Conservation (phyloP, 2,888 invertebrate genomes). For the Pachycephus smyrnensis region DNA sequence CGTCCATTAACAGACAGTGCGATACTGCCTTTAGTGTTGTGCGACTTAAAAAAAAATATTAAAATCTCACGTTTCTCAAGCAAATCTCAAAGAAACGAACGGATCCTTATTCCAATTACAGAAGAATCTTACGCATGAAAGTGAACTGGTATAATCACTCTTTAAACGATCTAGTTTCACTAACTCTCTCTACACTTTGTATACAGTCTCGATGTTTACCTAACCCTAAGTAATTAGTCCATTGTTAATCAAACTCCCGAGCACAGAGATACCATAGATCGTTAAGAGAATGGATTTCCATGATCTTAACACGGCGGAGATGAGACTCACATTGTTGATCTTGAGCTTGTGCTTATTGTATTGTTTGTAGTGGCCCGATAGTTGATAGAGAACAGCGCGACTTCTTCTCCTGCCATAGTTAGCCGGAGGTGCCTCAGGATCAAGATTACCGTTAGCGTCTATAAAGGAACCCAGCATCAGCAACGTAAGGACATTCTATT, state of each 20-base stretch:
- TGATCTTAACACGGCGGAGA: neutral
- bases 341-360: slow-evolving; percentile 95
- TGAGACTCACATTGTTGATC: slow-evolving; percentile 89
- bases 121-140: neutral
- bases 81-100: neutral
- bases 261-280: too few relatives aligned
- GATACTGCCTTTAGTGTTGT: too few relatives aligned
- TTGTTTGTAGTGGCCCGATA: slow-evolving; percentile 96
- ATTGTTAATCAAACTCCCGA: too few relatives aligned
- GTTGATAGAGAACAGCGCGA: slow-evolving; percentile 94
- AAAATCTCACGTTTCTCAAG: neutral
- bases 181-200: neutral
- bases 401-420: slow-evolving; percentile 94
- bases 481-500: neutral
- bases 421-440: slow-evolving; percentile 80
- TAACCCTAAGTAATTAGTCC: neutral
- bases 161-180: neutral
- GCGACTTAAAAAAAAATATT: neutral
- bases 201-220: neutral
- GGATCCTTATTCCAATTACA: neutral
- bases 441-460: slow-evolving; percentile 85
- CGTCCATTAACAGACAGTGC: neutral
- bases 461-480: slow-evolving; percentile 66
- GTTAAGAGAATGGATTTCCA: neutral
- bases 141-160: neutral